Evolutionary conservation across 2,888 invertebrate genomes (phyloP), one percentile per base, ranked within the genome.

Genomic region (Lasioglossum marginatum): DNA sequence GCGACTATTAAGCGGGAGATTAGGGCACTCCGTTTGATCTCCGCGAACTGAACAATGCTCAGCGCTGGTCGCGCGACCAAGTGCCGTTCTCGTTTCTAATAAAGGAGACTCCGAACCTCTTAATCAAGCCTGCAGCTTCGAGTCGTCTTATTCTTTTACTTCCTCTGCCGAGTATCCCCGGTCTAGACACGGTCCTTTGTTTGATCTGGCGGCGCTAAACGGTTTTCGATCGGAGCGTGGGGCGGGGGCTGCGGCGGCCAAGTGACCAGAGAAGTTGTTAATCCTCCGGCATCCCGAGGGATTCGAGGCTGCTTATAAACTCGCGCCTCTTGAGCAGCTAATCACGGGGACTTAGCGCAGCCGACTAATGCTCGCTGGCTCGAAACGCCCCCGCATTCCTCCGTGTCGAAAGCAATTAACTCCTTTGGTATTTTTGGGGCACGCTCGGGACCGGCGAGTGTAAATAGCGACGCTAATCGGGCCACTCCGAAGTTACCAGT

Each of bases 311-410:
- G 83, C 82, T 89, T 87, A 85, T 79, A 87, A 89, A 91, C 89
- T 88, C 77, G 63, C 48, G 34, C 70, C 70, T 73, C 76, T 43
- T 68, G 77, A 77, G 77, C 74, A 74, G 84, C 82, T 88, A 91
- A 90, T 90, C 85, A 81, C 77, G 71, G 74, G 73, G 91, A 89
- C 91, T 90, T 89, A 90, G 71, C 52, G 86, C 23, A 82, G 72
- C 82, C 80, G 52, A 82, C 79, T 87, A 85, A 90, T 88, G 75
- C 84, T 81, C 84, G 86, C 83, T 86, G 81, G 84, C 76, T 76
- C 81, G 81, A 72, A 75, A 45, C 73, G 63, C 71, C 75, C 27
- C 8, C 63, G 60, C n/a, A 4, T 60, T 78, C 75, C 57, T 71
- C 70, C 16, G 52, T 76, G n/a, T 16, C 14, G 76, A 79, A 66